Evolutionary conservation across 2,113 vertebrate genomes (phyloP), one percentile per base, ranked within the genome.

Genomic region (Misgurnus anguillicaudatus): DNA sequence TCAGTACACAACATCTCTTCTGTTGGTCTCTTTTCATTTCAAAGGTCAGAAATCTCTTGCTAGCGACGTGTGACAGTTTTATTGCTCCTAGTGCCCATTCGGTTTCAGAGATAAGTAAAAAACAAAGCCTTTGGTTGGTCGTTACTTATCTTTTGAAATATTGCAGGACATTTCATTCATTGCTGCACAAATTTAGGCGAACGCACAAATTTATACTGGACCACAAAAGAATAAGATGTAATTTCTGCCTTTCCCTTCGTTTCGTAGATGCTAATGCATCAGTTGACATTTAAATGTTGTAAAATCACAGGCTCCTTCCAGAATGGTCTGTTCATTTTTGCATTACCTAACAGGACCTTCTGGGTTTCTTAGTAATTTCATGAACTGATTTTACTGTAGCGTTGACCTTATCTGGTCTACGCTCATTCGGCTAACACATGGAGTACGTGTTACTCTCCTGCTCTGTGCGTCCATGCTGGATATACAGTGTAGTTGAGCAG

Each of bases 1-100:
- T 74, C 53, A 41, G 8, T 19, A 75, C 45, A 51, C 10, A 64
- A 53, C 9, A 51, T 75, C 45, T 53, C 21, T 64, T 9, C 60
- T 64, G 16, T 75, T 9, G 2, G 1, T 17, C 42, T 63, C 13
- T 64, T 76, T 14, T 76, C 61, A 51, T 64, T 64, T 76, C 9
- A 4, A 13, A 51, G 70, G 45, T 76, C 73, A 76, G 61, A 64
- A 75, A 76, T 76, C 45, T 51, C 51, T 61, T 64, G 42, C 45
- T 19, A 64, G 42, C 2, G 6, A 47, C 51, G 9, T 19, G 21
- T n/a, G 45, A 64, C 45, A 51, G 73, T 64, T 75, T 64, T 64
- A 76, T 76, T 76, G 42, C 73, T 51, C 45, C n/a, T 76, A 36
- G 45, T 21, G 45, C 42, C 61, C 16, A 76, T 76, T 64, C 16